Base-by-base conservation (phyloP, 2,888 invertebrate species). In the Tortricodes alternella region DNA sequence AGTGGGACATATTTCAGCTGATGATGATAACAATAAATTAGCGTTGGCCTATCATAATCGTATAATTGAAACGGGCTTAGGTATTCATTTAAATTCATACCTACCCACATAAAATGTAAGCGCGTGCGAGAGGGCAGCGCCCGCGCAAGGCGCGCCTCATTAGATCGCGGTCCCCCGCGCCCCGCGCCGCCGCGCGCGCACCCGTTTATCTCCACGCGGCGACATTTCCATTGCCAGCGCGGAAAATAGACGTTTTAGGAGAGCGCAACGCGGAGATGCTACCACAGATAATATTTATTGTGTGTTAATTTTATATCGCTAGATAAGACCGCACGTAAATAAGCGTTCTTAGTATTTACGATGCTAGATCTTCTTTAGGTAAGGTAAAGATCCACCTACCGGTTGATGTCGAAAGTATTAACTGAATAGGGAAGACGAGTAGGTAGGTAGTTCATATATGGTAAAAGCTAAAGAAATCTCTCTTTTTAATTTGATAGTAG, bases 211-310 rank as follows among this genome's bases (percentile, higher is more conserved):
- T 78, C 76, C 75, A 73, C 75, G 69, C 74, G 74, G 70, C 79
- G 80, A 85, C 83, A 87, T 85, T 86, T 86, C 83, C 86, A 85
- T 87, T 83, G 80, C 78, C 67, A 70, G 73, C 77, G 78, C 73
- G 80, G 83, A 80, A 83, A 86, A 85, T 85, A 86, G 80, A 84
- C 81, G 72, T 83, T 86, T 85, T 84, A 83, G 83, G 80, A 83
- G 76, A 82, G 71, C 76, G 74, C 73, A 68, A 74, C 75, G 70
- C 77, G 53, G 70, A 81, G 83, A 82, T 84, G 80, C 80, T 76
- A 80, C 70, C 63, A 44, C 61, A 75, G 78, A 80, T 80, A 80
- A 76, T 73, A 74, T 80, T 84, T 84, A 86, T 85, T 85, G 85
- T 86, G 86, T 88, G 88, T 78, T 85, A 87, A 88, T 88, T 60